Evolutionary conservation across 2,797 vertebrate species (phyloP), one percentile per base, ranked within the genome.

Genomic region (Dipus sagitta): DNA sequence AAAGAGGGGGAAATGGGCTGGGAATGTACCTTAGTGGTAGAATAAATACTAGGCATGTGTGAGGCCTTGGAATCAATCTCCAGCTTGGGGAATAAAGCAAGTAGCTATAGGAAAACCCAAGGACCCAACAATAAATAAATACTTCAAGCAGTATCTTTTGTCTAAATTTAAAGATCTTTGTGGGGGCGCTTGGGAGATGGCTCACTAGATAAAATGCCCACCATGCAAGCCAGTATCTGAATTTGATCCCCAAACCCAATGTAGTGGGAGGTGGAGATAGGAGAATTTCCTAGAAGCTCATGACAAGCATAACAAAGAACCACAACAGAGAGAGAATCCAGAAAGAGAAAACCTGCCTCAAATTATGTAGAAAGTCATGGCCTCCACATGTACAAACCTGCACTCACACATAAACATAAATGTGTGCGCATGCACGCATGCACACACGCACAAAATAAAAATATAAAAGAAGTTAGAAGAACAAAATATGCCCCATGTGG

Each of bases 91-190:
- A 85, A 85, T 62, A 93, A 85, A 65, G 17, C 38, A 93, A 60
- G 15, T 67, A 87, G 71, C 82, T 87, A 68, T 68, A 93, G 67
- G 87, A 90, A 82, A 88, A 78, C 24, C 42, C 52, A 81, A 78
- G 76, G 74, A 90, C 47, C 60, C n/a, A 92, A 64, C 64, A 88
- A 20, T 80, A 86, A 82, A 65, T 32, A 89, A 91, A 26, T 8
- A 81, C 76, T 42, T 21, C 20, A 91, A 14, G 20, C 34, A 93
- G 64, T 75, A 58, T 60, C 68, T 88, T 90, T 93, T 90, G 24
- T 96, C 81, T 90, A 88, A 91, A 21, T 76, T 70, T 84, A 70
- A 77, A 86, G 84, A 58, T 58, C 54, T 58, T 58, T 1, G 54
- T 14, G 15, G 54, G 54, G 54, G 47, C 9, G 47, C 54, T 58